phyloP scores from a whole-genome alignment of 2,113 vertebrate species.

The Neodon shergylaensis region DNA sequence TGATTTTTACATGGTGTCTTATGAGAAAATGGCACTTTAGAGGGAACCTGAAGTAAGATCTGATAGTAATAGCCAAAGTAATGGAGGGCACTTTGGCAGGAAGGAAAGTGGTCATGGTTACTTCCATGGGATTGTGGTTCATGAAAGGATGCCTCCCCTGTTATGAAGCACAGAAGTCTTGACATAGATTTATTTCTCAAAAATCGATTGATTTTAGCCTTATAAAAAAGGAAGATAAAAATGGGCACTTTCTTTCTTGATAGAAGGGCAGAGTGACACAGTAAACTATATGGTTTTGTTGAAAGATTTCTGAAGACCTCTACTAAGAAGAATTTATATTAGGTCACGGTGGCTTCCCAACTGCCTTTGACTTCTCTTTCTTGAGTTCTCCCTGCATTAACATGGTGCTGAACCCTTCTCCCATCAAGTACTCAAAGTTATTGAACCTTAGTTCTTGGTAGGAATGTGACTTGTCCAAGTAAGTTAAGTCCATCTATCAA shows the following conservation, averaged over 20 bases:
- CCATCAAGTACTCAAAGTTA: not conserved
- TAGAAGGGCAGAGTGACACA: not conserved
- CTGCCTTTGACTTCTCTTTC: not conserved
- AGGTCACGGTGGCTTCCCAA: not conserved
- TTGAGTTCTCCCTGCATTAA: not conserved
- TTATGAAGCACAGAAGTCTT: not conserved
- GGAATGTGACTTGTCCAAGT: not conserved
- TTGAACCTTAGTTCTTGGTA: not conserved
- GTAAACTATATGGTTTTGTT: not conserved
- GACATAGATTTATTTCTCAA: not conserved
- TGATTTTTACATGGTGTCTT: not conserved
- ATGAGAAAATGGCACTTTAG: not conserved
- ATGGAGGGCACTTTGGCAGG: not conserved
- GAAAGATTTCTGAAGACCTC: not conserved
- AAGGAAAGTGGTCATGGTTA: not conserved
- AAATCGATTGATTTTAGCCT: not conserved
- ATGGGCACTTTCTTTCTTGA: not conserved
- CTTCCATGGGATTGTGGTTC: not conserved
- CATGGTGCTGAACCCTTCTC: not conserved
- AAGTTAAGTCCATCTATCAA: not conserved
- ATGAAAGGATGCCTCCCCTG: not conserved
- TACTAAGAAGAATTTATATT: not conserved
- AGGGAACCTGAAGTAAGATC: not conserved
- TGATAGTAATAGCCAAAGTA: not conserved
- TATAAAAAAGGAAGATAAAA: not conserved